A percentile compares a stretch with the other conserved stretches of the same genome.
These are phyloP conservation scores for Pipa parva DNA, from an alignment of 2,113 vertebrate genomes.

Conservation along the genomic window DNA sequence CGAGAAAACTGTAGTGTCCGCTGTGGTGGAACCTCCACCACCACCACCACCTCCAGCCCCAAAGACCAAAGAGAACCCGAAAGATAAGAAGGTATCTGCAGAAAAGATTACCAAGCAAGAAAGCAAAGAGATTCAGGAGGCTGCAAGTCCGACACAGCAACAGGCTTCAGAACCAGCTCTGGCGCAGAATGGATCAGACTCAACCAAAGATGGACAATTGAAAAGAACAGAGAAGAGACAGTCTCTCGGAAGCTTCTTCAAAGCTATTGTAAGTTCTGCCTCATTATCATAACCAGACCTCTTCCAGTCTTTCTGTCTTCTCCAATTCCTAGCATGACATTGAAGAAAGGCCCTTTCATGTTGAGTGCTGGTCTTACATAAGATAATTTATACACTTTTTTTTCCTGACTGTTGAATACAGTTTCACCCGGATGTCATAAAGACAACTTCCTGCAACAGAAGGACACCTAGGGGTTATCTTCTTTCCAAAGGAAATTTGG, in stretches of 20 bases:
- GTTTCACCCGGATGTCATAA: too few species aligned
- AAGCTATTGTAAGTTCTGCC: constrained; percentile 75
- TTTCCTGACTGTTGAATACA: too few species aligned
- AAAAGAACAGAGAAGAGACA: constrained; percentile 83
- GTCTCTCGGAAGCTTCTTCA: constrained; percentile 86
- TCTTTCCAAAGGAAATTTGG: too few species aligned
- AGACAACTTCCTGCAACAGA: too few species aligned
- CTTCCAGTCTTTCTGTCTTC: too few species aligned
- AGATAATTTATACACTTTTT: too few species aligned
- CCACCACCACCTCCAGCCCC: constrained; percentile 45
- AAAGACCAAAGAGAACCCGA: constrained; percentile 63
- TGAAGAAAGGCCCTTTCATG: too few species aligned
- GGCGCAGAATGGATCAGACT: constrained; percentile 59
- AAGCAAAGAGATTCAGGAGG: constrained; percentile 46
- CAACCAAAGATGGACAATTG: constrained; percentile 50
- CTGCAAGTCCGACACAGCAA: constrained; percentile 25
- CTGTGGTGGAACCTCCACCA: constrained; percentile 50
- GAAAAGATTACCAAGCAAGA: constrained; percentile 56
- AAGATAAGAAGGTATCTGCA: constrained; percentile 45
- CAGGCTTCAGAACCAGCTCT: constrained; percentile 20
- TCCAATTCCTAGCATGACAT: too few species aligned
- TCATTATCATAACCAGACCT: too few species aligned
- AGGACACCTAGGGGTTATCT: too few species aligned
- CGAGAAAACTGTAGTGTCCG: constrained; percentile 48
- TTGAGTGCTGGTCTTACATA: too few species aligned